These are phyloP conservation scores for Machimus atricapillus DNA, from an alignment of 2,888 invertebrate species.

Conservation along the genomic window DNA sequence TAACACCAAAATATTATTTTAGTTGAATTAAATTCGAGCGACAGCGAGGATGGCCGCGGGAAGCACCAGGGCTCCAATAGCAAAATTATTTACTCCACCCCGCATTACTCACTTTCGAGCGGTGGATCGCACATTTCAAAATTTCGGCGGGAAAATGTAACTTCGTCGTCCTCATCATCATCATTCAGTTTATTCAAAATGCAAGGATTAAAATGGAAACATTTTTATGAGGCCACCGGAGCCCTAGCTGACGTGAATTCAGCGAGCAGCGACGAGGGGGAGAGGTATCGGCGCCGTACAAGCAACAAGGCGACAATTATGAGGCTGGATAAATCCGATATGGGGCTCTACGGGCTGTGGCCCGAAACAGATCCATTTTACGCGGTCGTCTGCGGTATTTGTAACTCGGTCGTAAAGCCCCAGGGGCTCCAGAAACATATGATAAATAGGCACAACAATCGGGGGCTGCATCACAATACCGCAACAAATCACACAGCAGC, in stretches of 20 bases:
- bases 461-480: neutral
- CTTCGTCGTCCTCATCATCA: neutral
- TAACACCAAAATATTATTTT: neutral
- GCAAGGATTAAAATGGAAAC: constrained; percentile 16
- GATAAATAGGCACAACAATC: constrained; percentile 64
- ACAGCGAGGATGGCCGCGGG: constrained; percentile 68
- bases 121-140: neutral
- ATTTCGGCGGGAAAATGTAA: neutral
- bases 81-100: neutral
- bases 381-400: constrained; percentile 80
- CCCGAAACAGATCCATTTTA: constrained; percentile 79
- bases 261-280: constrained; percentile 65
- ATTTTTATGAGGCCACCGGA: neutral
- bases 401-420: constrained; percentile 79
- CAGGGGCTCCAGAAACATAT: constrained; percentile 79
- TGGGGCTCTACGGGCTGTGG: constrained; percentile 78
- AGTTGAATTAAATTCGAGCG: neutral
- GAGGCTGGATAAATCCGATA: constrained; percentile 68
- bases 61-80: neutral
- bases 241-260: neutral
- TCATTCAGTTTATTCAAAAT: neutral
- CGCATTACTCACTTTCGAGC: neutral
- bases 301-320: constrained; percentile 56
- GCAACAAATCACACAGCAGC: constrained; percentile 22
- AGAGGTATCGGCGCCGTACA: constrained; percentile 68